phyloP scores from a whole-genome alignment of 2,113 vertebrate genomes.

The Nothoprocta perdicaria region DNA sequence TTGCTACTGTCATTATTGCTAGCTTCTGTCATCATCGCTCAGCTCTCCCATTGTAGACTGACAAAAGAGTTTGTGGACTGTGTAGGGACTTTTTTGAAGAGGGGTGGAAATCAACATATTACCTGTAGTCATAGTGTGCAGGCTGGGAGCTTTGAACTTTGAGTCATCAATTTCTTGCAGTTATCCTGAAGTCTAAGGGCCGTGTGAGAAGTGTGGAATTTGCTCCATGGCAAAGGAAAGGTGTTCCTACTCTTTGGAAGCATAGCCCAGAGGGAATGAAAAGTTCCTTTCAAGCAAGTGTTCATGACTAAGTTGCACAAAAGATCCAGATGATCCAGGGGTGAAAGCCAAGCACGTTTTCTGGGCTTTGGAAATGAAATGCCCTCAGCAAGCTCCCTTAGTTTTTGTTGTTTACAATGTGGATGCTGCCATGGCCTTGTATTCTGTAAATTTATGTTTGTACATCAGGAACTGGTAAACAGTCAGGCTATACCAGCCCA shows the following conservation, averaged over 20 bases:
- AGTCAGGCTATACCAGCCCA: neutral
- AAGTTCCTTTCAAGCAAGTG: neutral
- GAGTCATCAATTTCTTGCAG: neutral
- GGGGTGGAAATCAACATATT: accelerated
- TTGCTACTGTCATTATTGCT: neutral
- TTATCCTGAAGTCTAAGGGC: neutral
- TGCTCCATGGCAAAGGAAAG: neutral
- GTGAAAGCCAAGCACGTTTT: neutral
- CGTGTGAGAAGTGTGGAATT: neutral
- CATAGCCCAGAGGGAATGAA: neutral
- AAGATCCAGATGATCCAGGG: neutral
- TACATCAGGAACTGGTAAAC: neutral
- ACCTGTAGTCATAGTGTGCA: neutral
- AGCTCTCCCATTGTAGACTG: neutral
- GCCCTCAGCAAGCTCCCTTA: neutral
- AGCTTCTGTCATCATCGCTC: neutral
- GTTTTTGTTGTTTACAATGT: neutral
- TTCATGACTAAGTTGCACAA: neutral
- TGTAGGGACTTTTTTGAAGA: neutral
- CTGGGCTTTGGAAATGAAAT: conserved; percentile 27
- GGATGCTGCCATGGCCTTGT: neutral
- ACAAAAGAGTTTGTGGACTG: neutral
- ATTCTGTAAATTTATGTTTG: neutral
- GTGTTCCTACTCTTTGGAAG: neutral
- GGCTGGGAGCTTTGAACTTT: neutral